Conservation (phyloP, 1,140 invertebrate genomes). For the Atopsyche davidsoni region DNA sequence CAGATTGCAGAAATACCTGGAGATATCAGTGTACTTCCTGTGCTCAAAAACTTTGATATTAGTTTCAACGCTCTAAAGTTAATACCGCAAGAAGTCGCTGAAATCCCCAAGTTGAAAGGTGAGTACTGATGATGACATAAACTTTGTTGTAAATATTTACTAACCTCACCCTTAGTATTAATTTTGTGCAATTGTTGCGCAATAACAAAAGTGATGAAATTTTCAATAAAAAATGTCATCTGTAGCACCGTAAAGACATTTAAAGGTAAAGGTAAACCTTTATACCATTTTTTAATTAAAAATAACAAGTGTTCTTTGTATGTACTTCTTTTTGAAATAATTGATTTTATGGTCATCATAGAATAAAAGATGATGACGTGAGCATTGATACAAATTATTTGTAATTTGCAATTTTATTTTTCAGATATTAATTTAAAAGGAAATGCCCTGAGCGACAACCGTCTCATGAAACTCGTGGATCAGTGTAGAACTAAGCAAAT, state of each 20-base stretch:
- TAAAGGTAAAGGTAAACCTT: too few species aligned
- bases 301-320: too few species aligned
- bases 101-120: constrained; percentile 65
- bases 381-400: too few species aligned
- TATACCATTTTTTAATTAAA: too few species aligned
- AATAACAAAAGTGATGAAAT: too few species aligned
- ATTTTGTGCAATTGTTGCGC: too few species aligned
- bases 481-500: constrained; percentile 62
- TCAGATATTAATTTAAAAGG: constrained; percentile 59
- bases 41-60: constrained; percentile 65
- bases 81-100: constrained; percentile 59
- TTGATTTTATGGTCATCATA: neutral
- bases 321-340: too few species aligned
- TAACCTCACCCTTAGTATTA: too few species aligned
- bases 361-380: neutral
- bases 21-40: constrained; percentile 51
- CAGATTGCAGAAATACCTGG: constrained; percentile 56
- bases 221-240: too few species aligned
- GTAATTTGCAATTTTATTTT: constrained; percentile 23
- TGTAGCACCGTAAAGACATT: too few species aligned
- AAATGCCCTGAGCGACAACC: constrained; percentile 66
- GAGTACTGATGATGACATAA: too few species aligned
- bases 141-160: too few species aligned
- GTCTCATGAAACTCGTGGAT: constrained; percentile 65
- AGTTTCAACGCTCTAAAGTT: constrained; percentile 58